Percentiles rank a stretch among this genome's conserved stretches.
Conservation (phyloP, 2,113 vertebrate genomes). For the Chroicocephalus ridibundus region DNA sequence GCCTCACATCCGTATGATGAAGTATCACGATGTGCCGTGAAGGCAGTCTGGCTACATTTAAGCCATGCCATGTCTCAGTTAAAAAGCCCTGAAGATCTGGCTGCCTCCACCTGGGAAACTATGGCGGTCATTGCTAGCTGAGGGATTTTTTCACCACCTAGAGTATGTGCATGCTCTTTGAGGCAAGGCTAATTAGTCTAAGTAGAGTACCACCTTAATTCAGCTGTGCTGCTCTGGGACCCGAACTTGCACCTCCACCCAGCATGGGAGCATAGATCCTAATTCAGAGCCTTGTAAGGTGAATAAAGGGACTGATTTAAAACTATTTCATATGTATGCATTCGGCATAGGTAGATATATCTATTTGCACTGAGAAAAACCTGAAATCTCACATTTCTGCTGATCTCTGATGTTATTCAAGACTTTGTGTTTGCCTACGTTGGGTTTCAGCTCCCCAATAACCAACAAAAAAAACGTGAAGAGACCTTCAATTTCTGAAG, state of each 20-base stretch:
- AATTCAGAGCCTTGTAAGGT: background rate
- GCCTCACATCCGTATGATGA: background rate
- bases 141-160: background rate
- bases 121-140: background rate
- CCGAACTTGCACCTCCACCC: background rate
- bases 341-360: background rate
- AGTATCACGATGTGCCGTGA: accelerated
- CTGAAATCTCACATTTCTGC: background rate
- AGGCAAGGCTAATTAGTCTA: background rate
- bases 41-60: background rate
- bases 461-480: background rate
- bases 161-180: background rate
- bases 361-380: background rate
- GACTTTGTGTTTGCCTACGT: background rate
- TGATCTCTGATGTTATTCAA: background rate
- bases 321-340: background rate
- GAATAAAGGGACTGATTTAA: background rate
- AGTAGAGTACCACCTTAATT: background rate
- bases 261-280: background rate
- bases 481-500: background rate
- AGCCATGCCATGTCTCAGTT: background rate
- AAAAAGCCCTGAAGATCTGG: background rate
- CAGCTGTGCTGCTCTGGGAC: background rate
- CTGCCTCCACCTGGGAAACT: background rate
- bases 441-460: background rate